Evolutionary conservation across 1,140 invertebrate species (phyloP).

Genomic region (Penaeus chinensis): DNA sequence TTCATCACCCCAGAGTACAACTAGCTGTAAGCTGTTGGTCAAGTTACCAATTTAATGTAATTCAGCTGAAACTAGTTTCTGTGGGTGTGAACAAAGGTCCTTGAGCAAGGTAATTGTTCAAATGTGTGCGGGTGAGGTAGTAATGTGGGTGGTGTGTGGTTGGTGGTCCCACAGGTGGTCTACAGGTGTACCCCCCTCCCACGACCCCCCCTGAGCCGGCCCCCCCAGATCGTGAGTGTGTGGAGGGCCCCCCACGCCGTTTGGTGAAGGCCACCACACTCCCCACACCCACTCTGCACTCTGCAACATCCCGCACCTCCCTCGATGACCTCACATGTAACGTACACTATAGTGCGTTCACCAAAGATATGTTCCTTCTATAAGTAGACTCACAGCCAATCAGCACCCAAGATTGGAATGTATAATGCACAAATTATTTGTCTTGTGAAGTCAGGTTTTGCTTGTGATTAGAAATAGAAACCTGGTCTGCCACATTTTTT

Average conservation of each 20-base stretch:
- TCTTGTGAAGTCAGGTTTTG: constrained; percentile 32
- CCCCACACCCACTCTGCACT: constrained; percentile 74
- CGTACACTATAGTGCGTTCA: constrained; percentile 60
- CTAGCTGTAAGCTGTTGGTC: neutral
- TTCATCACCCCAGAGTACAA: constrained; percentile 20
- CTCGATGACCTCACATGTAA: constrained; percentile 65
- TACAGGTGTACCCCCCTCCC: constrained; percentile 83
- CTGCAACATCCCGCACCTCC: constrained; percentile 66
- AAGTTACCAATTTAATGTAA: constrained; percentile 3
- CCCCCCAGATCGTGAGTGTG: constrained; percentile 76
- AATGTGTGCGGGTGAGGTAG: constrained; percentile 49
- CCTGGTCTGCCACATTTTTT: constrained; percentile 2
- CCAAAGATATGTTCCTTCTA: constrained; percentile 18
- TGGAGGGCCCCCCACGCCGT: constrained; percentile 65
- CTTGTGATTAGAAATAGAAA: constrained; percentile 10
- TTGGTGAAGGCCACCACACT: constrained; percentile 69
- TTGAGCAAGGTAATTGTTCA: constrained; percentile 24
- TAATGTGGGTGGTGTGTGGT: constrained; percentile 59
- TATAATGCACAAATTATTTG: constrained; percentile 3
- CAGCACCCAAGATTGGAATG: constrained; percentile 34
- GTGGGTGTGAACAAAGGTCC: constrained; percentile 21
- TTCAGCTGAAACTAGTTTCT: neutral
- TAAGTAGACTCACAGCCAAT: constrained; percentile 35
- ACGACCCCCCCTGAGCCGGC: constrained; percentile 85
- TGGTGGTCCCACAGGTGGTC: constrained; percentile 72